These are phyloP conservation scores for Diaphora mendica DNA, from an alignment of 2,888 invertebrate species.

Conservation along the genomic window DNA sequence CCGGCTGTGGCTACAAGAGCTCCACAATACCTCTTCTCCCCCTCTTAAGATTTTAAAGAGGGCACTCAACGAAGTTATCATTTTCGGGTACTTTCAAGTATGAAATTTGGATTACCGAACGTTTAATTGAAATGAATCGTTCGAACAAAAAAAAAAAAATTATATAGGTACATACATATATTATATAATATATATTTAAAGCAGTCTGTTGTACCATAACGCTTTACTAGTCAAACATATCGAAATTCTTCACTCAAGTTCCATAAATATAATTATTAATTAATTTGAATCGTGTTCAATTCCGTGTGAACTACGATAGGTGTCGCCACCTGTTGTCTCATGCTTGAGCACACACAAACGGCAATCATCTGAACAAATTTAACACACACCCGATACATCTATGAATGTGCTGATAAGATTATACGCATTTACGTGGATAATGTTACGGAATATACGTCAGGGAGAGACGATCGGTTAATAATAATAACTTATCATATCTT, in stretches of 20 bases:
- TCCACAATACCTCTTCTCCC: no score
- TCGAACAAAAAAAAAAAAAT: no score
- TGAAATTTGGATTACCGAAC: no score
- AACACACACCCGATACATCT: neutral
- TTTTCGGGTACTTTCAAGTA: no score
- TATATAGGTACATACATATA: no score
- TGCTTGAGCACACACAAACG: conserved; percentile 15
- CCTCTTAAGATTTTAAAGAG: no score
- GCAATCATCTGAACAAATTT: conserved; percentile 1
- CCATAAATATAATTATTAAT: conserved; percentile 7
- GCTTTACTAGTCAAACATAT: neutral
- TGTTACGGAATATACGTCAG: neutral
- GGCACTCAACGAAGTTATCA: no score
- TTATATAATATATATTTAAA: neutral
- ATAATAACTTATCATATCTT: neutral
- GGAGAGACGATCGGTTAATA: neutral
- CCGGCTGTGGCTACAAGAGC: no score
- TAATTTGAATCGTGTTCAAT: conserved; percentile 18
- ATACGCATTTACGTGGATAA: neutral
- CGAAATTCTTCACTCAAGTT: neutral
- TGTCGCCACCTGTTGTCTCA: conserved; percentile 17
- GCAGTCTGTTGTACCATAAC: neutral
- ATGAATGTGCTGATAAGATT: neutral
- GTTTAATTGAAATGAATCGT: no score
- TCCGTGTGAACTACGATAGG: conserved; percentile 12